phyloP scores from a whole-genome alignment of 2,113 vertebrate species.

The Opisthocomus hoazin region DNA sequence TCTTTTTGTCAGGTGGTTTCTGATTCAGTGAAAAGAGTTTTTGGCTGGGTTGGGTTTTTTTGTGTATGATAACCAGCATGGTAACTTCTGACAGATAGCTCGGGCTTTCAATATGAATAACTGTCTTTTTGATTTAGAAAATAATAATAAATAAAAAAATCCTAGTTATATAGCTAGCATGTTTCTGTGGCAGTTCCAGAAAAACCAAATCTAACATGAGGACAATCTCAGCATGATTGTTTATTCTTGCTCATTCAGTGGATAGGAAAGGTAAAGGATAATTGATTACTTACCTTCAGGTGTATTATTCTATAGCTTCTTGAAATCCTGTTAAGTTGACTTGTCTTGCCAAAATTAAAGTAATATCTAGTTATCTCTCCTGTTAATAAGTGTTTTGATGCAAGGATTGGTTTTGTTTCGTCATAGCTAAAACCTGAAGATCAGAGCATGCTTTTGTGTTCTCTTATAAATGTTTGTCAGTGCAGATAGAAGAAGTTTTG shows the following conservation, averaged over 20 bases:
- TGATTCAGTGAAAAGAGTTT: neutral
- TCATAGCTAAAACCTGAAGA: neutral
- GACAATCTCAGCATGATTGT: neutral
- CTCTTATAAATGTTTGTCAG: neutral
- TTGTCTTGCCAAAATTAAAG: neutral
- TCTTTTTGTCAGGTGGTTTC: neutral
- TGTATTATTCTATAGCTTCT: neutral
- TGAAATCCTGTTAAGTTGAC: neutral
- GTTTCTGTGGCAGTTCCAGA: neutral
- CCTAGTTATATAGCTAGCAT: rapidly evolving
- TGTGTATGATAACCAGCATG: neutral
- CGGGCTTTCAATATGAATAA: neutral
- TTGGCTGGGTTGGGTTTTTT: neutral
- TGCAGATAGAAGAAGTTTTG: neutral
- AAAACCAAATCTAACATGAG: neutral
- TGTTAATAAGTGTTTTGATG: neutral
- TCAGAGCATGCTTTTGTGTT: neutral
- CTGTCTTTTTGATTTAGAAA: neutral
- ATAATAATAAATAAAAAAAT: neutral
- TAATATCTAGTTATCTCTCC: neutral
- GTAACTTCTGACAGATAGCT: neutral
- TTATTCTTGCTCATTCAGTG: neutral
- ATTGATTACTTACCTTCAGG: neutral
- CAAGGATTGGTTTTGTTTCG: neutral
- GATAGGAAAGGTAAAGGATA: neutral